A percentile compares a stretch with the other conserved stretches of the same genome.
Conservation (phyloP, 92 coral and sea anemone genomes). For the Isaurus tuberculatus region DNA sequence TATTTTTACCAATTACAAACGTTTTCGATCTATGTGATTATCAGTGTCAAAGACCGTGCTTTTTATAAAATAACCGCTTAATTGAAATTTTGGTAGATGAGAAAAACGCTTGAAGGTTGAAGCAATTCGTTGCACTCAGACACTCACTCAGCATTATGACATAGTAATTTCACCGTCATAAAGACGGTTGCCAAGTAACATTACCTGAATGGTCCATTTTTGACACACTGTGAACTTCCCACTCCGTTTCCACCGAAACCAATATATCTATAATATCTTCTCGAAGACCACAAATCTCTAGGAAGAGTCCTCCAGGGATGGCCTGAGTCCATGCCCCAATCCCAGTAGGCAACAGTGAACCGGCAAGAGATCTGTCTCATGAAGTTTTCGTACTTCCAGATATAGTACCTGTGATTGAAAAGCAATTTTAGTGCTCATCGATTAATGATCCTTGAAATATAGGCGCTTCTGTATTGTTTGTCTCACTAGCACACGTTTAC, state of each 20-base stretch:
- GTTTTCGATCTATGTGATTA: too few species aligned
- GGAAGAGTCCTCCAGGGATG: slow-evolving; percentile 35
- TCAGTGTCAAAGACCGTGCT: too few species aligned
- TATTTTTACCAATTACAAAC: too few species aligned
- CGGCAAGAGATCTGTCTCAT: slow-evolving; percentile 52
- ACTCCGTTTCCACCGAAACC: slow-evolving; percentile 63
- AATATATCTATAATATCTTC: too few species aligned
- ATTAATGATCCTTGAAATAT: background rate
- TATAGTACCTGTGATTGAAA: slow-evolving; percentile 19
- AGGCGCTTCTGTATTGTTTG: too few species aligned
- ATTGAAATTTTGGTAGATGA: too few species aligned
- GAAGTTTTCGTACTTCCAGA: slow-evolving; percentile 48
- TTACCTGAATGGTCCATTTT: slow-evolving; percentile 57
- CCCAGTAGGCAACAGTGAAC: slow-evolving; percentile 71
- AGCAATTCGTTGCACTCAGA: too few species aligned
- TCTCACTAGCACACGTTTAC: too few species aligned
- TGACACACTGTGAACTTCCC: slow-evolving; percentile 47
- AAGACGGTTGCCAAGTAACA: background rate
- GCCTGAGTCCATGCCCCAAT: slow-evolving; percentile 63
- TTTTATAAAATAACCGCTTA: too few species aligned
- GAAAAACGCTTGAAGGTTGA: too few species aligned
- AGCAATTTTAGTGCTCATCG: background rate
- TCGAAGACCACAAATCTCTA: slow-evolving; percentile 49
- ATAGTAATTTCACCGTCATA: background rate
- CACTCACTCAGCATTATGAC: background rate